phyloP scores from a whole-genome alignment of 1,140 invertebrate species.

The Nebria ingens region DNA sequence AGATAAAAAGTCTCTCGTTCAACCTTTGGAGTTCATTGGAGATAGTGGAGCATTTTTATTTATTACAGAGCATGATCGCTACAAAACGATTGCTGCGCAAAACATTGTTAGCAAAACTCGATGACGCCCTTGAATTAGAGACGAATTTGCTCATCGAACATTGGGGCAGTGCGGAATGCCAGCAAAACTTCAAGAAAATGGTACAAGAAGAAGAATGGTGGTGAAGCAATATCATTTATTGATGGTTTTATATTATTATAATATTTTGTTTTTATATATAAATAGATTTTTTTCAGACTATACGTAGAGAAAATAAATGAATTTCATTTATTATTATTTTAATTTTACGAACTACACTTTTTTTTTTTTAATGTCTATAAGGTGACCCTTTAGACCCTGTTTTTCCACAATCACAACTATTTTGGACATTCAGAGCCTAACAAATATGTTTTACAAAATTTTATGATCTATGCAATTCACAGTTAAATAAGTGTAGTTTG shows the following conservation, averaged over 20 bases:
- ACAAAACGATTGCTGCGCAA: constrained; percentile 46
- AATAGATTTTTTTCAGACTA: background rate
- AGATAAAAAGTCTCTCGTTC: constrained; percentile 22
- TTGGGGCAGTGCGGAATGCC: constrained; percentile 54
- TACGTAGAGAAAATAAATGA: background rate
- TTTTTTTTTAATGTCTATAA: no score
- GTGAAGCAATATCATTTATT: background rate
- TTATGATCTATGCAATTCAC: no score
- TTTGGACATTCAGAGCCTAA: no score
- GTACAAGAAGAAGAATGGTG: constrained; percentile 2
- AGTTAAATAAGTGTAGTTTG: background rate
- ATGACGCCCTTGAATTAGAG: constrained; percentile 47
- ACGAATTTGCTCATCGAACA: constrained; percentile 47
- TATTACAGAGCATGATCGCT: constrained; percentile 47
- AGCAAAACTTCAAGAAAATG: constrained; percentile 33
- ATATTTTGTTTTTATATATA: background rate
- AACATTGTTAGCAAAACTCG: constrained; percentile 40
- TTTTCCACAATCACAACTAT: no score
- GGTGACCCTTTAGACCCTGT: no score
- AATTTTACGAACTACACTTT: no score
- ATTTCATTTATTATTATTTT: background rate
- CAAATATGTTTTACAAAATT: no score
- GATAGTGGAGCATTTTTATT: constrained; percentile 18
- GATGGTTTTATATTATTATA: background rate
- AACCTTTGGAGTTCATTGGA: constrained; percentile 26